Base-by-base conservation (phyloP, 2,888 invertebrate genomes). In the Rhopalosiphum nymphaeae region DNA sequence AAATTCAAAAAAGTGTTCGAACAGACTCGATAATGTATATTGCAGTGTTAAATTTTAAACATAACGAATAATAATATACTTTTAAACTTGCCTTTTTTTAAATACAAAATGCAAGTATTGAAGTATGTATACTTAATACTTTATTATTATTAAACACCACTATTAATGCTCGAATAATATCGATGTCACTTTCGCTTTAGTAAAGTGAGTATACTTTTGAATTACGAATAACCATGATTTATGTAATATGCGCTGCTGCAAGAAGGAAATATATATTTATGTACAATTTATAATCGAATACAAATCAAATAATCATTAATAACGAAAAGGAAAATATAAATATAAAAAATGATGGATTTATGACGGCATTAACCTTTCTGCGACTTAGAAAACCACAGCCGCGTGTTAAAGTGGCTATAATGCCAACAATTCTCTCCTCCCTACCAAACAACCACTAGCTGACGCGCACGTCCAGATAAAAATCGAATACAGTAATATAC, bases 271-370 rank as follows among this genome's bases (percentile, higher is more conserved):
- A 78, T 42, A 9, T 78, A 78, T 78, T 78, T 78, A 78, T 78
- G 36, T 36, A 78, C 36, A 36, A 78, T 46, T 44, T 44, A 10
- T 86, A 86, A 86, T 86, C 46, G 86, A 29, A 53, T 53, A 46
- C 86, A 46, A 86, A 86, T 86, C 86, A 86, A 86, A 86, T 86
- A 46, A 86, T 46, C 86, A 44, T 86, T 86, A 86, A 44, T 44
- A 86, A 86, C 46, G 46, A 86, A 86, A 44, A 86, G 13, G 13
- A 46, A 44, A 85, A 85, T 85, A 44, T 44, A 42, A 42, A 44
- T 26, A 26, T 67, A n/a, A 13, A 78, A 36, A 78, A 78, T 78
- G 36, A 78, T 78, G 78, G 26, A 46, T 86, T 85, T 86, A 86
- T 10, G 46, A 86, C 46, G 36, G 16, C 13, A 86, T 86, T 86